Percentiles rank a stretch among this genome's conserved stretches.
These are phyloP conservation scores for Scyliorhinus canicula DNA, from an alignment of 2,797 vertebrate genomes.

Conservation along the genomic window DNA sequence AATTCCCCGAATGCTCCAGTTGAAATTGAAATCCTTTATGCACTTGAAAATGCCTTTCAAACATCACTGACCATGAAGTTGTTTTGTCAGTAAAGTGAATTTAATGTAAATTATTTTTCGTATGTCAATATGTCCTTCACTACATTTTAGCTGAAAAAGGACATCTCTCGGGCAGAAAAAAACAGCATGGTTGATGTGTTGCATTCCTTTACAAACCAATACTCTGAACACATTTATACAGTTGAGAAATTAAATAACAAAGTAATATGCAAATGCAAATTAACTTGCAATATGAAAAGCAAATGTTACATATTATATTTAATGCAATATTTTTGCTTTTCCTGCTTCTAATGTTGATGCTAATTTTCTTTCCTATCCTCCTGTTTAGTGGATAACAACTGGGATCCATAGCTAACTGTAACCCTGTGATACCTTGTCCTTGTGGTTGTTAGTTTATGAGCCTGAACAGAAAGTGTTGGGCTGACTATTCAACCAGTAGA, in stretches of 20 bases:
- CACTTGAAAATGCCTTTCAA: not conserved
- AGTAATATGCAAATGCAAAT: too few species aligned
- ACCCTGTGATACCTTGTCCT: not conserved
- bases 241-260: not conserved
- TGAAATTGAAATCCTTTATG: constrained; percentile 11
- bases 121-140: not conserved
- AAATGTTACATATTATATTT: not conserved
- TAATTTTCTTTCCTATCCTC: not conserved
- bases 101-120: not conserved
- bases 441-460: not conserved
- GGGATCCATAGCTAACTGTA: not conserved
- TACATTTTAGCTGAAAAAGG: not conserved
- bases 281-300: too few species aligned
- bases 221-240: not conserved
- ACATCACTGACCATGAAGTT: not conserved
- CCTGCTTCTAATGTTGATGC: not conserved
- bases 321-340: not conserved
- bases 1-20: not conserved
- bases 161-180: not conserved
- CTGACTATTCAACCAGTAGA: not conserved
- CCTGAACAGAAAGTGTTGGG: not conserved
- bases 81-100: not conserved
- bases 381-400: not conserved
- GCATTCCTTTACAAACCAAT: not conserved
- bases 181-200: not conserved